These are phyloP conservation scores for Heliconius melpomene DNA, from an alignment of 1,140 invertebrate genomes.

Conservation along the genomic window DNA sequence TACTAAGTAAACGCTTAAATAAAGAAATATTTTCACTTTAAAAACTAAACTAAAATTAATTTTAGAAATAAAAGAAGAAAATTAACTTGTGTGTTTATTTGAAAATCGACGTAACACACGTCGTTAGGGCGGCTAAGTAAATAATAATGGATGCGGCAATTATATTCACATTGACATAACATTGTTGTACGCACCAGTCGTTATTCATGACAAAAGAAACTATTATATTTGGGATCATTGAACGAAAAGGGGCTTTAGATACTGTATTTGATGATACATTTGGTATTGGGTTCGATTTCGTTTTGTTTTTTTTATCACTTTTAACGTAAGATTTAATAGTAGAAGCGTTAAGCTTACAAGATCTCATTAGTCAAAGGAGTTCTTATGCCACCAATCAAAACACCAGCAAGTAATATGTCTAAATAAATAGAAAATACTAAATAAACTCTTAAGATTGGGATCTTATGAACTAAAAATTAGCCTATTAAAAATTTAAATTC, in stretches of 20 bases:
- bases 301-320: too few species aligned
- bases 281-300: not conserved
- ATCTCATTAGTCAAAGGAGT: too few species aligned
- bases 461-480: too few species aligned
- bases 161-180: conserved; percentile 64
- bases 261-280: not conserved
- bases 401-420: too few species aligned
- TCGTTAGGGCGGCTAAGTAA: conserved; percentile 48
- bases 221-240: not conserved
- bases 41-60: not conserved
- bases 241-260: not conserved
- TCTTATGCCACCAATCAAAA: too few species aligned
- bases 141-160: conserved; percentile 56
- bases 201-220: conserved; percentile 51
- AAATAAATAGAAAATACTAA: too few species aligned
- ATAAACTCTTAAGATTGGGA: too few species aligned
- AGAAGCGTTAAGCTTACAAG: too few species aligned
- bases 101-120: conserved; percentile 39
- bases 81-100: conserved; percentile 29
- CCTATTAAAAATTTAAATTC: too few species aligned
- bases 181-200: conserved; percentile 48
- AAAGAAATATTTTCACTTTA: too few species aligned
- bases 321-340: too few species aligned
- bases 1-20: too few species aligned
- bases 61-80: not conserved